These are phyloP conservation scores for Rhabdomys pumilio DNA, from an alignment of 2,797 vertebrate species.

Conservation along the genomic window DNA sequence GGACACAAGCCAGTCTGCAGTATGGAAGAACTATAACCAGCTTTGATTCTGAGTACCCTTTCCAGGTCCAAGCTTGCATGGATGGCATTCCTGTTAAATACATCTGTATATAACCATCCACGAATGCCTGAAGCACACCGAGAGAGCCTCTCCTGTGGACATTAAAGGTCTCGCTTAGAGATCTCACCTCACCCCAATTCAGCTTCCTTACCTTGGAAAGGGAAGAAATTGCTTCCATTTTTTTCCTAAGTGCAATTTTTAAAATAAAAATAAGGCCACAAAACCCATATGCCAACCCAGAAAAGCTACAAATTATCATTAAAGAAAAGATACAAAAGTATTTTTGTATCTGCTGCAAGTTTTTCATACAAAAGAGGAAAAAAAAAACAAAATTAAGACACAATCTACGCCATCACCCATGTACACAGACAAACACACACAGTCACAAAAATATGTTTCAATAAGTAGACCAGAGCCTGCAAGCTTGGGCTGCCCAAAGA, in stretches of 20 bases:
- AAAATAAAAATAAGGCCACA: constrained; percentile 59
- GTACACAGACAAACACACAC: neutral
- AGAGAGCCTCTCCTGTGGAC: neutral
- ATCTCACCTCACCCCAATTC: neutral
- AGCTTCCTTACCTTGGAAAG: constrained; percentile 76
- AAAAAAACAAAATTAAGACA: constrained; percentile 77
- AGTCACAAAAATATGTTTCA: constrained; percentile 52
- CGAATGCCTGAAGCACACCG: fast-evolving
- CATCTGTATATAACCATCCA: neutral
- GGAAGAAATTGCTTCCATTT: constrained; percentile 70
- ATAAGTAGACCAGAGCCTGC: constrained; percentile 81
- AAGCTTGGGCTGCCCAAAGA: constrained; percentile 85
- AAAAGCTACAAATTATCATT: constrained; percentile 75
- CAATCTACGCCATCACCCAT: neutral
- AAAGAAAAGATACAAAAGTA: constrained; percentile 58
- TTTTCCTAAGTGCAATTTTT: constrained; percentile 69
- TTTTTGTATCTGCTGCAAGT: constrained; percentile 68
- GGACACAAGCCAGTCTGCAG: neutral
- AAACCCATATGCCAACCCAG: constrained; percentile 61
- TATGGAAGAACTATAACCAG: neutral
- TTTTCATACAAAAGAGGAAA: constrained; percentile 81
- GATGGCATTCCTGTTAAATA: neutral
- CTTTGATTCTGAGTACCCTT: neutral
- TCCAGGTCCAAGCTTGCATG: neutral
- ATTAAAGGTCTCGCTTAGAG: neutral